Conservation (phyloP, 2,113 vertebrate species). For the Lampris incognitus region DNA sequence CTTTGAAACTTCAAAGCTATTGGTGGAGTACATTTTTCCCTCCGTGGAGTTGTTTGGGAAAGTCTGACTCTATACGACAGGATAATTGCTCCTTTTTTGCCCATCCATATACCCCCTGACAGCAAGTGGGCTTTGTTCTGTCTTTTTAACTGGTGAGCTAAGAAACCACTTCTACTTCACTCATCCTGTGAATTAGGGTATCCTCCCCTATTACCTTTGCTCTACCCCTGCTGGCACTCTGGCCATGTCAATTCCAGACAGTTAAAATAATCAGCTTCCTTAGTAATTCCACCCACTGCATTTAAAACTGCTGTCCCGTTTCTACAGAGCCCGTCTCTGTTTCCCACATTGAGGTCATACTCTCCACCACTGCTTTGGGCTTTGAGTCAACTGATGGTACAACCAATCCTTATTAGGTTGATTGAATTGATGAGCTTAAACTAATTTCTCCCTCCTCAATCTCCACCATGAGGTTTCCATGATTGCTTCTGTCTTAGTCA, state of each 20-base stretch:
- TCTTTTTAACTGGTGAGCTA: background rate
- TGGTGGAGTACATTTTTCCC: slow-evolving; percentile 16
- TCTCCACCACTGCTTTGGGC: background rate
- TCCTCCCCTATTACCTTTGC: background rate
- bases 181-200: background rate
- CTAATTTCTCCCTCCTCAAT: background rate
- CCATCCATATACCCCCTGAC: background rate
- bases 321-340: background rate
- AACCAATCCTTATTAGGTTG: background rate
- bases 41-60: slow-evolving; percentile 14
- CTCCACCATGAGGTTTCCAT: background rate
- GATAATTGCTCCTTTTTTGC: background rate
- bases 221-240: background rate
- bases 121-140: background rate
- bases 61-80: background rate
- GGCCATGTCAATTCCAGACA: background rate
- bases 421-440: background rate
- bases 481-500: background rate
- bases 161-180: background rate
- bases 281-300: background rate
- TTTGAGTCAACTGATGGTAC: background rate
- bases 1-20: slow-evolving; percentile 18
- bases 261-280: background rate
- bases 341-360: background rate
- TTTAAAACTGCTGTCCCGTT: background rate